phyloP scores from a whole-genome alignment of 2,888 invertebrate genomes.

The Diploptera punctata region DNA sequence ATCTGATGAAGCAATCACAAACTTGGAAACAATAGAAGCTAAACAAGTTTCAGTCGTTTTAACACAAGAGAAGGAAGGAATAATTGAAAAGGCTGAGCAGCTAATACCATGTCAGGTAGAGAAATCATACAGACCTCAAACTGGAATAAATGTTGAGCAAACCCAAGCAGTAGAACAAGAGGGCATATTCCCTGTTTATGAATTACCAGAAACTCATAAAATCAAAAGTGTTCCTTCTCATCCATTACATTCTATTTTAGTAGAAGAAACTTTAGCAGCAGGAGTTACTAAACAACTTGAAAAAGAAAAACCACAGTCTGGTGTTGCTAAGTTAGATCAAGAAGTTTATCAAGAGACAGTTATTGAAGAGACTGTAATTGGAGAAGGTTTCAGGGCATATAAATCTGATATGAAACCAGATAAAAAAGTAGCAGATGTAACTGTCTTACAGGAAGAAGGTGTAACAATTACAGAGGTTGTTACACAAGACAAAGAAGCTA shows the following conservation, averaged over 20 bases:
- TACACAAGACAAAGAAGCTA: constrained; percentile 59
- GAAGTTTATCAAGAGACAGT: constrained; percentile 58
- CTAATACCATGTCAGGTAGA: constrained; percentile 55
- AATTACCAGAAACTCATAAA: constrained; percentile 61
- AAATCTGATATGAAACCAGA: constrained; percentile 53
- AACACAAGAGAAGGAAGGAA: constrained; percentile 70
- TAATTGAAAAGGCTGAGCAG: constrained; percentile 51
- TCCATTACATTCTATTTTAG: constrained; percentile 61
- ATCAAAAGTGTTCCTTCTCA: constrained; percentile 59
- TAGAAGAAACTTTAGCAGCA: constrained; percentile 55
- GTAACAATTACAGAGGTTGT: constrained; percentile 59
- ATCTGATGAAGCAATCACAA: constrained; percentile 60
- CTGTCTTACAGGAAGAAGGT: constrained; percentile 56
- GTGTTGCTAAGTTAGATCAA: constrained; percentile 55
- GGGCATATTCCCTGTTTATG: constrained; percentile 59
- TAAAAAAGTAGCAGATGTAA: constrained; percentile 55
- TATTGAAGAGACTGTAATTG: constrained; percentile 60
- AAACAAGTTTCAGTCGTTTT: constrained; percentile 66
- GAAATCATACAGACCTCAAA: constrained; percentile 63
- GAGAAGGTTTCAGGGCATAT: constrained; percentile 62
- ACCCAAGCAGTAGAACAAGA: constrained; percentile 71
- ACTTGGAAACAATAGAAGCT: constrained; percentile 67
- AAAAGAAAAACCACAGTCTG: constrained; percentile 55
- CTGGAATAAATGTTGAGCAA: constrained; percentile 67
- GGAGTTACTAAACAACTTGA: constrained; percentile 57